These are phyloP conservation scores for Pseudochirops corinnae DNA, from an alignment of 2,797 vertebrate species.

Conservation along the genomic window DNA sequence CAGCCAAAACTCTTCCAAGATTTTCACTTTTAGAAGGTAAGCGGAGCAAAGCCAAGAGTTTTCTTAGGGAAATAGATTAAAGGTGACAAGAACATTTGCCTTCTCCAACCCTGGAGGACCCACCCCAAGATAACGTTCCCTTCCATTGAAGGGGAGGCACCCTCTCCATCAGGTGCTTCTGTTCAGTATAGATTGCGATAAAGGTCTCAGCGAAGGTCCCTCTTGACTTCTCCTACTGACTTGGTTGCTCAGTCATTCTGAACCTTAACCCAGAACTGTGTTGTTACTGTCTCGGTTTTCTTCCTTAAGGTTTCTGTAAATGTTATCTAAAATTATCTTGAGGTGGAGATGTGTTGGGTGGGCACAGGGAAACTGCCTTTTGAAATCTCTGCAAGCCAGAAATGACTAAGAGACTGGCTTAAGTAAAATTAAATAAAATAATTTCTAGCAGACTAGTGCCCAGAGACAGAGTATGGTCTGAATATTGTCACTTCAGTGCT, in stretches of 20 bases:
- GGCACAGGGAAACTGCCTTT: not conserved
- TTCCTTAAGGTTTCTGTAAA: not conserved
- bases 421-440: not conserved
- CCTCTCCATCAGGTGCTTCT: not conserved
- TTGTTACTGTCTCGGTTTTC: not conserved
- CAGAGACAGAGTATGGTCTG: not conserved
- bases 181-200: not conserved
- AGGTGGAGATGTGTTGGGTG: not conserved
- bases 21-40: not conserved
- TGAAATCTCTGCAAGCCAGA: not conserved
- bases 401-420: not conserved
- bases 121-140: too few relatives aligned
- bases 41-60: not conserved
- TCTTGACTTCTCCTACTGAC: not conserved
- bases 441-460: not conserved
- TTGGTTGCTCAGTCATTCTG: not conserved
- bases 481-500: not conserved
- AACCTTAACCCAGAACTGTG: not conserved
- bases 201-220: not conserved
- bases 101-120: not conserved
- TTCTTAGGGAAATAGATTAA: not conserved
- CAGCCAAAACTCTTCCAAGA: not conserved
- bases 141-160: not conserved
- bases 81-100: not conserved
- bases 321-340: not conserved